phyloP scores from a whole-genome alignment of 2,113 vertebrate genomes.

The Tricholaema leucomelas region DNA sequence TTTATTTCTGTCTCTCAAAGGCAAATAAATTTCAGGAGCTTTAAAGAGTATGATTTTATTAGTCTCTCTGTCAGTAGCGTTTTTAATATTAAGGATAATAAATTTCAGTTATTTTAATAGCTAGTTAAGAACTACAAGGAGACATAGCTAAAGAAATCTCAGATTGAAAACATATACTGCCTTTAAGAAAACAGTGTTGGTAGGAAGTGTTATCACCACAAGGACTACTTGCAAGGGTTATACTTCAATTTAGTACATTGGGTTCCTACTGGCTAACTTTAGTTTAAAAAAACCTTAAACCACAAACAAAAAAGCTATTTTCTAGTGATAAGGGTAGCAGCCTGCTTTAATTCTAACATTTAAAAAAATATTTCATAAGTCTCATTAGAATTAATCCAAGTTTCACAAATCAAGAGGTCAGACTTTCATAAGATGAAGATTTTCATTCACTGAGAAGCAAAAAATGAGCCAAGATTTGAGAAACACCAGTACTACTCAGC shows the following conservation, averaged over 20 bases:
- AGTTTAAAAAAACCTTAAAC: not conserved
- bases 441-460: not conserved
- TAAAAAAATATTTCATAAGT: not conserved
- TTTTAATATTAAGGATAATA: not conserved
- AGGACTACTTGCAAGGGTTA: not conserved
- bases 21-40: not conserved
- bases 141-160: not conserved
- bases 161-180: not conserved
- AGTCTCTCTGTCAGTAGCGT: not conserved
- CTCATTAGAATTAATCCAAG: not conserved
- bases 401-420: not conserved
- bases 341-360: not conserved
- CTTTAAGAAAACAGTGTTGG: not conserved
- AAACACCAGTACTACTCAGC: not conserved
- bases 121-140: not conserved
- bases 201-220: not conserved
- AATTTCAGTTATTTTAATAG: not conserved
- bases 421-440: not conserved
- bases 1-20: conserved; percentile 2
- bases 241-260: not conserved
- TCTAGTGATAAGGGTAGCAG: not conserved
- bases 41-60: not conserved
- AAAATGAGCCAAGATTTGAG: not conserved
- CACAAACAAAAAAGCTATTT: no score
- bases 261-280: not conserved